phyloP scores from a whole-genome alignment of 2,888 invertebrate species.

The Polyommatus iphigenia region DNA sequence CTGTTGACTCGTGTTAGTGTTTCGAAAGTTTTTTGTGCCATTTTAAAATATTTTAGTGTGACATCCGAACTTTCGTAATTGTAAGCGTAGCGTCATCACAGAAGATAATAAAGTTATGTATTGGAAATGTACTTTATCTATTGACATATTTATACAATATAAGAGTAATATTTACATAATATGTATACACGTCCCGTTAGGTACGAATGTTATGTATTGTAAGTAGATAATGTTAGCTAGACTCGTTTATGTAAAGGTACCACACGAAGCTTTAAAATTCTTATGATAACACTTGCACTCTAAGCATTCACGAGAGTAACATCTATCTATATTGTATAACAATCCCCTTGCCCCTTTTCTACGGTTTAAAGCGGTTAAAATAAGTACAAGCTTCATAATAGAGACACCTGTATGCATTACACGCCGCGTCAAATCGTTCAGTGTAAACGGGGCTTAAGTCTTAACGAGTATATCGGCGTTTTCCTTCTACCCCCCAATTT shows the following conservation, averaged over 20 bases:
- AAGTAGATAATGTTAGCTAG: slow-evolving; percentile 76
- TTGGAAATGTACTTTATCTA: slow-evolving; percentile 75
- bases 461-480: neutral
- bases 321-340: slow-evolving; percentile 51
- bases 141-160: slow-evolving; percentile 77
- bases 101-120: slow-evolving; percentile 75
- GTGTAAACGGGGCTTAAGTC: slow-evolving; percentile 11
- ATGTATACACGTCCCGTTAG: slow-evolving; percentile 81
- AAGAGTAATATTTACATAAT: slow-evolving; percentile 77
- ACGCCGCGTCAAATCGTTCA: slow-evolving; percentile 7
- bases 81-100: slow-evolving; percentile 75
- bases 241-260: slow-evolving; percentile 72
- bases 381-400: slow-evolving; percentile 17
- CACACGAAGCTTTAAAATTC: slow-evolving; percentile 81
- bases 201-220: slow-evolving; percentile 78
- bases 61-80: slow-evolving; percentile 79
- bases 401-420: slow-evolving; percentile 1
- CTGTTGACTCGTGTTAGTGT: slow-evolving; percentile 80
- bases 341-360: neutral
- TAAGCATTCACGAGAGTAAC: slow-evolving; percentile 71
- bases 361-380: slow-evolving; percentile 4
- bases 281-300: slow-evolving; percentile 79
- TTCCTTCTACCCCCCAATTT: neutral
- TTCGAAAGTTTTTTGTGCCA: slow-evolving; percentile 80
- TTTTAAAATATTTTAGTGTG: slow-evolving; percentile 77